These are phyloP conservation scores for Dryas iulia DNA, from an alignment of 1,140 invertebrate genomes.

Conservation along the genomic window DNA sequence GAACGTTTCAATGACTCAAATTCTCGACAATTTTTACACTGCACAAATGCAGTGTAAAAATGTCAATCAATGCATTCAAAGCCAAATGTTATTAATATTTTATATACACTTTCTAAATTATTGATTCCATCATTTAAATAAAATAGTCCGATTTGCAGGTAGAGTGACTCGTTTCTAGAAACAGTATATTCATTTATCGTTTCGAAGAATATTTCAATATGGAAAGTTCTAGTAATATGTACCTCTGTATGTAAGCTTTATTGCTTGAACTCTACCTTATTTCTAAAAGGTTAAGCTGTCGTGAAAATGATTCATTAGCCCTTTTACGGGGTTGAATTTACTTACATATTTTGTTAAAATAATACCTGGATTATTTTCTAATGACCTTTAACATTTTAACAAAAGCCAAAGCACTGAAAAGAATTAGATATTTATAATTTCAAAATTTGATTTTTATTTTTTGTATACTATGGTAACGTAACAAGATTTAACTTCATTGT, in stretches of 20 bases:
- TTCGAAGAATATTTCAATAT: background rate
- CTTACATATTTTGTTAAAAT: background rate
- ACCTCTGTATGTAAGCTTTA: background rate
- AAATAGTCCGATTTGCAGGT: background rate
- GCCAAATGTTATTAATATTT: background rate
- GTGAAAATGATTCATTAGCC: conserved; percentile 39
- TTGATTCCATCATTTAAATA: background rate
- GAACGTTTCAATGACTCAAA: background rate
- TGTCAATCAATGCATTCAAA: too few relatives aligned
- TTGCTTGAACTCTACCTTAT: background rate
- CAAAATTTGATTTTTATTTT: too few relatives aligned
- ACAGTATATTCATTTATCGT: background rate
- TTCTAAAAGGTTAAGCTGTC: conserved; percentile 27
- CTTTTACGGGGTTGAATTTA: conserved; percentile 31
- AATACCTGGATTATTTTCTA: background rate
- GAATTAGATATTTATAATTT: background rate
- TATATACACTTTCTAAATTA: background rate
- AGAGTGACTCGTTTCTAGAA: background rate
- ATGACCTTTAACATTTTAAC: background rate
- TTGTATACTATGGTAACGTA: too few relatives aligned
- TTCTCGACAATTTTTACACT: background rate
- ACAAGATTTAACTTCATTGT: too few relatives aligned
- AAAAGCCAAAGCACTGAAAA: background rate
- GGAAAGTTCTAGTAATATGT: background rate
- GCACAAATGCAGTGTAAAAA: too few relatives aligned